Percentiles rank a stretch among this genome's conserved stretches.
Evolutionary conservation across 1,140 invertebrate species (phyloP).

Genomic region (Bacillus rossius): DNA sequence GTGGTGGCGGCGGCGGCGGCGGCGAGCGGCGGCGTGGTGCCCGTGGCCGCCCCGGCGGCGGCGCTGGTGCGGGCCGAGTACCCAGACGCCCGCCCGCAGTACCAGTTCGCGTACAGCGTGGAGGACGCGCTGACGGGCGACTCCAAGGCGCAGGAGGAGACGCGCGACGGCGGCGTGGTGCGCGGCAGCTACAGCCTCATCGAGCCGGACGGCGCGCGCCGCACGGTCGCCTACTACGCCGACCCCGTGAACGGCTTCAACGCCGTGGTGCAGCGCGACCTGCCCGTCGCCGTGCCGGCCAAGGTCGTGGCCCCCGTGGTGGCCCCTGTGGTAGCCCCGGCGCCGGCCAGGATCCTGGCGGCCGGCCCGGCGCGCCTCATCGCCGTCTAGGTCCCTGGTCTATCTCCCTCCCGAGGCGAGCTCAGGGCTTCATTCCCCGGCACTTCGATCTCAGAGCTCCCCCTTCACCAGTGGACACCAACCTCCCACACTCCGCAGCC

Average conservation of each 20-base stretch:
- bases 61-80: slow-evolving; percentile 3
- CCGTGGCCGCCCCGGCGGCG: slow-evolving; percentile 1
- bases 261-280: slow-evolving; percentile 19
- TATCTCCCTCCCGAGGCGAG: background rate
- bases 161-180: slow-evolving; percentile 47
- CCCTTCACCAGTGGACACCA: too few relatives aligned
- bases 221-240: slow-evolving; percentile 27
- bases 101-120: slow-evolving; percentile 52
- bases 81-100: slow-evolving; percentile 37
- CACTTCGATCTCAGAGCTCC: too few relatives aligned
- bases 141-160: slow-evolving; percentile 46
- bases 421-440: too few relatives aligned
- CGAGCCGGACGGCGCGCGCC: slow-evolving; percentile 28
- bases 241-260: slow-evolving; percentile 21
- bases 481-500: too few relatives aligned
- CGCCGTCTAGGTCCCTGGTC: background rate
- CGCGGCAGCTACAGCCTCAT: slow-evolving; percentile 44
- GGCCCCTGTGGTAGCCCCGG: background rate
- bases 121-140: slow-evolving; percentile 46
- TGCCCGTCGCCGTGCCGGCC: slow-evolving; percentile 6
- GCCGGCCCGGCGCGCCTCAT: too few relatives aligned
- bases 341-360: background rate
- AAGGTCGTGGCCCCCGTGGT: slow-evolving; percentile 2
- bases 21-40: slow-evolving; percentile 11
- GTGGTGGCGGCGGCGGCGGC: slow-evolving; percentile 23